Conservation (phyloP, 2,888 invertebrate genomes). For the Cordilura impudica region DNA sequence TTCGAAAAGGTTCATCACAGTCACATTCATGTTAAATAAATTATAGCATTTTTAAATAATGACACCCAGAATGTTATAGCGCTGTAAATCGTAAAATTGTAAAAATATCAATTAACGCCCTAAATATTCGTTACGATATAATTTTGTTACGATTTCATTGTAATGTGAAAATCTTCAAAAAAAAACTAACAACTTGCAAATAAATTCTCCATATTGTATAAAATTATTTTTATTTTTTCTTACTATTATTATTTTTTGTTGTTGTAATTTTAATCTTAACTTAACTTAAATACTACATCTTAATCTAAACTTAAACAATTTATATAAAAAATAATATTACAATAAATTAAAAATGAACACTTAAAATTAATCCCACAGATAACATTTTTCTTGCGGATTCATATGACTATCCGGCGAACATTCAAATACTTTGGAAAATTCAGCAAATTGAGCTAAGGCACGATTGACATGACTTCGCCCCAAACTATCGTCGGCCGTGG, state of each 20-base stretch:
- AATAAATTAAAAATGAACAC: not conserved
- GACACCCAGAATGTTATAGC: no score
- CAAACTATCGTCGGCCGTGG: conserved; percentile 18
- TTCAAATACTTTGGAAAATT: conserved; percentile 56
- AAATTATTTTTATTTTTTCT: not conserved
- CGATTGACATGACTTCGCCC: conserved; percentile 59
- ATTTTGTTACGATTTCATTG: no score
- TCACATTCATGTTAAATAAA: no score
- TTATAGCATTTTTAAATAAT: no score
- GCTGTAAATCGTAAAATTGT: no score
- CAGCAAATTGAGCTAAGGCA: conserved; percentile 59
- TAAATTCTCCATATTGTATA: no score
- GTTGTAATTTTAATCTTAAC: no score
- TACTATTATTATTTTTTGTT: not conserved
- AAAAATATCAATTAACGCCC: no score
- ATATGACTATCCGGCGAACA: conserved; percentile 58
- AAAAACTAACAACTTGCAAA: no score
- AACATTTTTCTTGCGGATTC: conserved; percentile 53
- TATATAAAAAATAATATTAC: not conserved
- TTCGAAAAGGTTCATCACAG: no score
- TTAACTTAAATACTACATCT: not conserved
- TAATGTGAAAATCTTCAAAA: no score
- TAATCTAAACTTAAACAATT: not conserved
- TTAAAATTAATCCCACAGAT: conserved; percentile 40
- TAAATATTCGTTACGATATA: no score